Percentiles rank a stretch among this genome's conserved stretches.
phyloP scores from a whole-genome alignment of 1,140 invertebrate genomes.

The Copidosoma floridanum region DNA sequence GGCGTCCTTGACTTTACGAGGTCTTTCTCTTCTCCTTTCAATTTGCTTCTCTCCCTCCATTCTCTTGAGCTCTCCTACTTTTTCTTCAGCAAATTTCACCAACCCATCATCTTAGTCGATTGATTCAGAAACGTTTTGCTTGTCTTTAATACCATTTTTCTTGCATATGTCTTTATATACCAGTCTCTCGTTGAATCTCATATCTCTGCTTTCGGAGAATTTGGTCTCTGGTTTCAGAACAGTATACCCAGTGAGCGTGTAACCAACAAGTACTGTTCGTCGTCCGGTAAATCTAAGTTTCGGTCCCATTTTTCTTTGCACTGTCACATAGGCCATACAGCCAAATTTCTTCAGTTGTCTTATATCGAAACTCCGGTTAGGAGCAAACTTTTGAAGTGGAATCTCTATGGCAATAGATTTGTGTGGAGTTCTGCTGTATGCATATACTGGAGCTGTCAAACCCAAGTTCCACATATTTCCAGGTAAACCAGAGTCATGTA shows the following conservation, averaged over 20 bases:
- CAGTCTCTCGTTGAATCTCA: background rate
- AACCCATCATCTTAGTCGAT: no score
- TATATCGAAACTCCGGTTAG: constrained; percentile 2
- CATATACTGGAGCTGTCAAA: background rate
- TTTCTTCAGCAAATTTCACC: no score
- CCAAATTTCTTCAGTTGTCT: constrained; percentile 12
- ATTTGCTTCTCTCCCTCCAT: background rate
- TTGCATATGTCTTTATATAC: no score
- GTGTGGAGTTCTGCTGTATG: background rate
- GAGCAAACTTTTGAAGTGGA: background rate
- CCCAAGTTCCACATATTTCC: background rate
- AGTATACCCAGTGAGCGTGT: constrained; percentile 28
- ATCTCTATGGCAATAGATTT: background rate
- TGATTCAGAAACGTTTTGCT: no score
- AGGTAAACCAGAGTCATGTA: constrained; percentile 5
- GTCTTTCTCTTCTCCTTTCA: background rate
- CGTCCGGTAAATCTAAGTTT: background rate
- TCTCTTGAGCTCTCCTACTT: background rate
- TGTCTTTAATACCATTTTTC: no score
- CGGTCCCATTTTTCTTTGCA: background rate
- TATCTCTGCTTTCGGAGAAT: background rate
- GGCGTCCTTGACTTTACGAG: background rate
- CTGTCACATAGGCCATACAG: constrained; percentile 1
- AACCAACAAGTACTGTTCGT: constrained; percentile 20
- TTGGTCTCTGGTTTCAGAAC: constrained; percentile 23